phyloP scores from a whole-genome alignment of 2,797 vertebrate species.

The Fistularia tabacaria region DNA sequence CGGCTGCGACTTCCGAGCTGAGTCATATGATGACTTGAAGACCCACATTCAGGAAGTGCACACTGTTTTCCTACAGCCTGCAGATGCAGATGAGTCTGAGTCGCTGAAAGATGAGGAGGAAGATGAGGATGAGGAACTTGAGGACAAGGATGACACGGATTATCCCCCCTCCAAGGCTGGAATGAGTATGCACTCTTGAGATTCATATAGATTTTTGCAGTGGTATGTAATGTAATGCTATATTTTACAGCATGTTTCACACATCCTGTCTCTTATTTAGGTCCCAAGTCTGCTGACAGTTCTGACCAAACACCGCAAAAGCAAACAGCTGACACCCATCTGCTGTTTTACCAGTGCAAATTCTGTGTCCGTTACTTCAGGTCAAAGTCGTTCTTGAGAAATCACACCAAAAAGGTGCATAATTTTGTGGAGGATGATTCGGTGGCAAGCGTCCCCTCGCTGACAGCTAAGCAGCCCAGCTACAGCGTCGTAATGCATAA shows the following conservation, averaged over 20 bases:
- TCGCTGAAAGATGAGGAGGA: conserved; percentile 86
- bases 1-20: conserved; percentile 97
- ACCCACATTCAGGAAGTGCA: conserved; percentile 97
- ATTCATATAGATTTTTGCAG: conserved; percentile 6
- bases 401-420: conserved; percentile 95
- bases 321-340: conserved; percentile 74
- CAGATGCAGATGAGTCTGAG: conserved; percentile 88
- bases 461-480: conserved; percentile 77
- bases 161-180: conserved; percentile 59
- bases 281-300: conserved; percentile 79
- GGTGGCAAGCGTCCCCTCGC: conserved; percentile 66
- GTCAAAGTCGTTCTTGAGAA: conserved; percentile 93
- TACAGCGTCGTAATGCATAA: conserved; percentile 86
- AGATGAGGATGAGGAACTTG: conserved; percentile 66
- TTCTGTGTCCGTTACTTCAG: conserved; percentile 98
- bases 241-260: neutral
- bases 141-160: conserved; percentile 60
- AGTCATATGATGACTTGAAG: conserved; percentile 95
- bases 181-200: conserved; percentile 56
- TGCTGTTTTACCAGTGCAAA: conserved; percentile 97
- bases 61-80: conserved; percentile 94
- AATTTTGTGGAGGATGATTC: conserved; percentile 72
- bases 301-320: conserved; percentile 81
- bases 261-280: conserved; percentile 70
- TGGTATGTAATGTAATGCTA: no score